A percentile compares a stretch with the other conserved stretches of the same genome.
Conservation (phyloP, 2,797 vertebrate genomes). For the Eulemur mongoz region DNA sequence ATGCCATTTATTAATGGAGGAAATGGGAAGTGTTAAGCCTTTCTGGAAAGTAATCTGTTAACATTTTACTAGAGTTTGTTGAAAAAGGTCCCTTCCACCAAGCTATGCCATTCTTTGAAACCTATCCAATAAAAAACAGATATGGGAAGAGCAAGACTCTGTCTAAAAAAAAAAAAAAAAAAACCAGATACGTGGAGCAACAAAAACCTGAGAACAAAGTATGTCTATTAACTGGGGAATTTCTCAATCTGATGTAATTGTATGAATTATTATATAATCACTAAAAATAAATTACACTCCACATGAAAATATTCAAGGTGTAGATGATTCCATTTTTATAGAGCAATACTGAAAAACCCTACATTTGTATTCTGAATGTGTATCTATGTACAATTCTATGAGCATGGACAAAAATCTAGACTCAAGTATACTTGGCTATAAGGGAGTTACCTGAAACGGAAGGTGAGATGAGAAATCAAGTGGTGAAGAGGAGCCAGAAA, state of each 20-base stretch:
- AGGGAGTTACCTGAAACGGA: neutral
- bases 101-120: constrained; percentile 15
- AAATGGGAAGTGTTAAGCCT: neutral
- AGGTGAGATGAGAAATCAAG: neutral
- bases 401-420: neutral
- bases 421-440: neutral
- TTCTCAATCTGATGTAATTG: neutral
- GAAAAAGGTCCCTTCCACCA: neutral
- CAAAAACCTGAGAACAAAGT: neutral
- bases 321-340: neutral
- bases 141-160: neutral
- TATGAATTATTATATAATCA: neutral
- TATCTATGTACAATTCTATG: neutral
- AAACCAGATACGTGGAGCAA: neutral
- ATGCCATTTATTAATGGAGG: neutral
- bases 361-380: neutral
- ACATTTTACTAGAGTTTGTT: neutral
- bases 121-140: neutral
- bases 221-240: neutral
- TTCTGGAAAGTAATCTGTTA: neutral
- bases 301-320: neutral
- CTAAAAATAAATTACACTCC: constrained; percentile 17
- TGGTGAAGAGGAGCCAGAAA: neutral
- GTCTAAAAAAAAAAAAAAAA: too few relatives aligned
- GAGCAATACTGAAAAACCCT: neutral